Evolutionary conservation across 2,113 vertebrate genomes (phyloP), one percentile per base, ranked within the genome.

Genomic region (Albula glossodonta): DNA sequence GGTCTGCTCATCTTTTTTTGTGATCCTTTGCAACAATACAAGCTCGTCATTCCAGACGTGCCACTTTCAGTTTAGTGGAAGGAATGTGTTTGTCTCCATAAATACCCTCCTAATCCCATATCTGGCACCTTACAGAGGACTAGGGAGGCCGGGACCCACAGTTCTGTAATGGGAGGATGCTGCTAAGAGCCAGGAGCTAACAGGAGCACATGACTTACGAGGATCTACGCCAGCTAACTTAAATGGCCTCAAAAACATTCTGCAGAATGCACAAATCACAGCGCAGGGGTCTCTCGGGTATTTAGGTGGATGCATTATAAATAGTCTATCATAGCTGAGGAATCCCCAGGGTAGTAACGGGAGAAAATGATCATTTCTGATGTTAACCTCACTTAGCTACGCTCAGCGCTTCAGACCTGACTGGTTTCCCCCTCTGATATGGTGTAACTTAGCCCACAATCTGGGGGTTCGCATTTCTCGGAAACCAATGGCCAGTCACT

Each of bases 31-130:
- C 48, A 79, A 78, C 70, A 60, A 86, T 82, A 82, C 56, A 6
- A 22, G 53, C 81, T 79, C 81, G 66, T 87, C 81, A 63, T 83
- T 87, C 86, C 82, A 79, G 31, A 63, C 74, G 83, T 83, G 82
- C 86, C 81, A 82, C 74, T 60, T 87, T 87, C 70, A 60, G 78
- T 87, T 83, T 83, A 79, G 74, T 83, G 81, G 52, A 87, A 87
- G 53, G 81, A 83, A 87, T 83, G 70, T 66, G 86, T 87, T 85
- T 83, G 82, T 87, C 86, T 87, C 86, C 81, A n/a, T 63, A 79
- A 83, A 87, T 87, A 83, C 81, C 81, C 78, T 15, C 41, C 22
- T 86, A 83, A 86, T 86, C 86, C 81, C 48, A 60, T 79, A 83
- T 87, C 74, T 87, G 81, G 85, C 80, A 60, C 51, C 66, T 49